Evolutionary conservation across 2,888 invertebrate genomes (phyloP).

Genomic region (Metallyticus violacea): DNA sequence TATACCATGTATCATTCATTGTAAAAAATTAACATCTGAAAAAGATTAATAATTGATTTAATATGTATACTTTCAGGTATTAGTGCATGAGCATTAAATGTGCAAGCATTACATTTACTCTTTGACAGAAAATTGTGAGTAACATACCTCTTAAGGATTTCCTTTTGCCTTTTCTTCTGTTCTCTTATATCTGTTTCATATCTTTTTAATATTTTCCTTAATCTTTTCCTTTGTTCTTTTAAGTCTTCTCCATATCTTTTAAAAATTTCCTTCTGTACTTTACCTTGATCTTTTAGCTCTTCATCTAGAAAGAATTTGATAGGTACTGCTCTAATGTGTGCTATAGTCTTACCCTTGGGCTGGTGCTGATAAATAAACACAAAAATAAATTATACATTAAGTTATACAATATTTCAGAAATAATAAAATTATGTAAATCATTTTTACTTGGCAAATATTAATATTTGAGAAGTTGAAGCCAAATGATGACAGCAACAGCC

Average conservation of each 20-base stretch:
- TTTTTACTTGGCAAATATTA: too few species aligned
- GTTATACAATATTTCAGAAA: too few species aligned
- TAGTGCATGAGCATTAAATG: background rate
- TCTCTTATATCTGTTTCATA: background rate
- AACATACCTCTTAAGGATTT: background rate
- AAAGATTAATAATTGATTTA: background rate
- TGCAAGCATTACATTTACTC: background rate
- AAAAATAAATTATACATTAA: background rate
- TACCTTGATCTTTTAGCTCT: background rate
- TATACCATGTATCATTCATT: too few species aligned
- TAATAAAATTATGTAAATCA: too few species aligned
- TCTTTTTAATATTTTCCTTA: background rate
- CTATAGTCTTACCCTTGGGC: background rate
- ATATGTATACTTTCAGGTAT: background rate
- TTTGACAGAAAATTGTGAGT: background rate
- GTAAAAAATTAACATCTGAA: background rate
- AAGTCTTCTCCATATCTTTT: background rate
- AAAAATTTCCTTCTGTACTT: background rate
- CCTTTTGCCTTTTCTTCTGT: background rate
- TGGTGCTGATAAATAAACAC: background rate
- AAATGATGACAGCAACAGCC: too few species aligned
- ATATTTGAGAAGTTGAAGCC: too few species aligned
- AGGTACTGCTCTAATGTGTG: background rate
- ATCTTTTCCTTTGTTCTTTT: background rate
- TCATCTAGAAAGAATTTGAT: background rate